Base-by-base conservation (phyloP, 2,888 invertebrate genomes). In the Tortrix viridana region DNA sequence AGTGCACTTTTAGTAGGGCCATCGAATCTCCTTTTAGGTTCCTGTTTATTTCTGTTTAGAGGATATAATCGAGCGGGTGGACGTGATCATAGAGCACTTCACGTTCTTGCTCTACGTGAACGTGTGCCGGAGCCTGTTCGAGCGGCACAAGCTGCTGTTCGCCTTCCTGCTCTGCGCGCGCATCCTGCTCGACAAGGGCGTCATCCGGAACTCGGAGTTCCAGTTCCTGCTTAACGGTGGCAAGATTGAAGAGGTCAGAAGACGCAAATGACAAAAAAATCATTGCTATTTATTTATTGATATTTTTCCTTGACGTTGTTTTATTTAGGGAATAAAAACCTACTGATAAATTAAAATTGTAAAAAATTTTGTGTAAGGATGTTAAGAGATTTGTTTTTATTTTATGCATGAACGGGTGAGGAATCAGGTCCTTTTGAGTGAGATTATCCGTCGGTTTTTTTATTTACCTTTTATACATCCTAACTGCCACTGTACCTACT, bases 81-180 rank as follows among this genome's bases (percentile, higher is more conserved):
- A 93, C n/a, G 95, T 94, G 60, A 94, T 98, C 61, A 96, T 96
- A 54, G 95, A 96, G 20, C 94, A 96, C 74, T 96, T 98, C 82
- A 97, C 97, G 5, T 96, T 95, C 79, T 94, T 95, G 67, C 92
- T 98, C 1, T 98, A 97, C 82, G 93, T 94, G 71, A 98, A 97
- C 80, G 97, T 98, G 7, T 97, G 98, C 76, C 94, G 98, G 53
- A 97, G 97, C 69, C 93, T 98, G 58, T 98, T 98, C 77, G 98
- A 98, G 79, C 95, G 95, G 66, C 96, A 98, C 87, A 98, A 98
- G 86, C 88, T 98, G 14, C 93, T 97, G 68, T 98, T 97, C 84
- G 97, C 96, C 6, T 95, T 97, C 75, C 92, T 96, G 22, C 80
- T 96, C 26, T 95, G 95, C 68, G 94, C 94, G 0, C 89, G 97